These are phyloP conservation scores for Parazoanthus swiftii DNA, from an alignment of 92 coral and sea anemone genomes.

Conservation along the genomic window DNA sequence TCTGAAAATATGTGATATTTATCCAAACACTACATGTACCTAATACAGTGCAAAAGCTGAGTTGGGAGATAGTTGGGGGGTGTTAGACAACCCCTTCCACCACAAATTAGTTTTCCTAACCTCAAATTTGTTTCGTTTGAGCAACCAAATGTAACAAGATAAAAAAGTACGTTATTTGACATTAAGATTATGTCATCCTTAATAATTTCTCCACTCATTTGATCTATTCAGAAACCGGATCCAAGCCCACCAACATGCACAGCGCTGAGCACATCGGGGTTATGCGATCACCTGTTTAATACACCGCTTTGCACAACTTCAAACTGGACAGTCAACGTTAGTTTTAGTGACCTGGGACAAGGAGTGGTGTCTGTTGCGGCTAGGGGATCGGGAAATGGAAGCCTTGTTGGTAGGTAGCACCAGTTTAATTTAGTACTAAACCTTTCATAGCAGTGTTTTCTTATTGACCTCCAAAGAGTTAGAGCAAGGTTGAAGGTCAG, in stretches of 20 bases:
- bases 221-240: slow-evolving; percentile 32
- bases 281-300: slow-evolving; percentile 21
- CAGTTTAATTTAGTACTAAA: not conserved
- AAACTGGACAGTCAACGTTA: slow-evolving; percentile 43
- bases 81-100: not conserved
- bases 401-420: slow-evolving; percentile 32
- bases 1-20: too few relatives aligned
- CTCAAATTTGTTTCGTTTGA: not conserved
- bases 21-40: too few relatives aligned
- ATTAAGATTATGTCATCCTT: not conserved
- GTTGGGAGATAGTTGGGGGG: too few relatives aligned
- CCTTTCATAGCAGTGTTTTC: too few relatives aligned
- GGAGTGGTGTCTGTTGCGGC: slow-evolving; percentile 44
- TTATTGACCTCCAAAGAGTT: too few relatives aligned
- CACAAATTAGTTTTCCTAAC: not conserved
- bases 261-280: slow-evolving; percentile 18
- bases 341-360: slow-evolving; percentile 41
- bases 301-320: slow-evolving; percentile 29
- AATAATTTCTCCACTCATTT: not conserved
- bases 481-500: too few relatives aligned
- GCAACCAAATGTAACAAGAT: not conserved
- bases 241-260: slow-evolving; percentile 46
- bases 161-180: too few relatives aligned
- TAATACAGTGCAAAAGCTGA: too few relatives aligned
- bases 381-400: slow-evolving; percentile 31